These are phyloP conservation scores for Tympanoctomys barrerae DNA, from an alignment of 2,797 vertebrate genomes.

Conservation along the genomic window DNA sequence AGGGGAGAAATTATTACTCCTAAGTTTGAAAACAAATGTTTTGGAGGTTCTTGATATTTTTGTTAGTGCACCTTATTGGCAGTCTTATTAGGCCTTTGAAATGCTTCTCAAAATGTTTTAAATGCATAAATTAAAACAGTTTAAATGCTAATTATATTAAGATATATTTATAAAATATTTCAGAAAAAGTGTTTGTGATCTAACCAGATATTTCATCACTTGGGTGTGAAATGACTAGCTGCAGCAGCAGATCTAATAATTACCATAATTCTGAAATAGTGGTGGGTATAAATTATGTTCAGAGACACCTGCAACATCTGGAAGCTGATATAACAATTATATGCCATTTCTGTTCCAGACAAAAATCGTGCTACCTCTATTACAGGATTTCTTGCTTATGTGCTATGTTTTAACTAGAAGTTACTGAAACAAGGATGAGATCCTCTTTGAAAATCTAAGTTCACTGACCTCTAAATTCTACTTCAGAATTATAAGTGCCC, in stretches of 20 bases:
- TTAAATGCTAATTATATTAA: constrained; percentile 1
- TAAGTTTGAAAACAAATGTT: neutral
- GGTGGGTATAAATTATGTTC: neutral
- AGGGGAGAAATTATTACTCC: neutral
- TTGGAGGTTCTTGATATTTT: neutral
- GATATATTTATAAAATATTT: constrained; percentile 54
- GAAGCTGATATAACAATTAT: neutral
- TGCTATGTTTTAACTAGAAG: constrained; percentile 2
- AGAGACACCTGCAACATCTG: neutral
- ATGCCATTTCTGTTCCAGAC: neutral
- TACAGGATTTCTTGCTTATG: neutral
- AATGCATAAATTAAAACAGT: neutral
- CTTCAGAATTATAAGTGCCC: constrained; percentile 11
- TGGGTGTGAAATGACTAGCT: neutral
- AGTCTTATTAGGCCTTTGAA: neutral
- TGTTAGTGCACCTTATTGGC: neutral
- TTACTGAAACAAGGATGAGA: constrained; percentile 51
- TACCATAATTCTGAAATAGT: neutral
- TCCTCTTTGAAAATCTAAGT: neutral
- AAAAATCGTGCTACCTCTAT: neutral
- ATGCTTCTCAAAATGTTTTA: constrained; percentile 60
- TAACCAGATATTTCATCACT: neutral
- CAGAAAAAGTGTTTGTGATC: neutral
- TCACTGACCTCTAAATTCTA: neutral
- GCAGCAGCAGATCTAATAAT: neutral